phyloP scores from a whole-genome alignment of 1,140 invertebrate genomes.

The Leptestheria dahalacensis region DNA sequence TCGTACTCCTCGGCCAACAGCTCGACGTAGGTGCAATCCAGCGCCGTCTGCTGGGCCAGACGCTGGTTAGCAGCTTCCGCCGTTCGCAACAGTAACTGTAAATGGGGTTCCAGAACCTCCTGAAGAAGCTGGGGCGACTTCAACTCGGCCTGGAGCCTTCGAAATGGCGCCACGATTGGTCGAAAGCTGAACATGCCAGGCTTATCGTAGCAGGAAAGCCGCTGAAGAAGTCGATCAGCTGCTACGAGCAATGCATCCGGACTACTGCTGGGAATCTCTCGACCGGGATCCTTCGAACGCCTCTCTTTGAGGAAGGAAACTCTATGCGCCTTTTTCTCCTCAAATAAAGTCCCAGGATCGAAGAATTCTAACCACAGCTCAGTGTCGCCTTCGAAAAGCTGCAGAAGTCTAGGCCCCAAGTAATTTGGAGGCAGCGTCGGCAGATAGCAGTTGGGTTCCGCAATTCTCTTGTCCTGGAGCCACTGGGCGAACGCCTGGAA shows the following conservation, averaged over 20 bases:
- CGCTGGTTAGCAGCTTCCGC: conserved; percentile 24
- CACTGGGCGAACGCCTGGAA: conserved; percentile 26
- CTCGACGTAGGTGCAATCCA: conserved; percentile 50
- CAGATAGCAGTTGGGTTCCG: conserved; percentile 29
- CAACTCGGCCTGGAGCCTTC: not conserved
- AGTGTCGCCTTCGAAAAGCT: conserved; percentile 3
- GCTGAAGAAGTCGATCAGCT: not conserved
- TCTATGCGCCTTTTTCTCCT: conserved; percentile 15
- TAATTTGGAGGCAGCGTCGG: conserved; percentile 29
- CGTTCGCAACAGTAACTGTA: conserved; percentile 19
- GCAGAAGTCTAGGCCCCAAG: conserved; percentile 11
- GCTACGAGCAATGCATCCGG: not conserved
- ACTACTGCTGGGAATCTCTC: not conserved
- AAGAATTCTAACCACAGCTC: conserved; percentile 8
- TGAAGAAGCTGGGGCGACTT: not conserved
- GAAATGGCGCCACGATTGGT: not conserved
- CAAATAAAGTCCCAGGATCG: conserved; percentile 9
- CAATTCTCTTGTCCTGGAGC: conserved; percentile 30
- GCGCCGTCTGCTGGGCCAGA: conserved; percentile 43
- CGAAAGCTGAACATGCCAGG: no score
- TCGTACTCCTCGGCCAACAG: conserved; percentile 46
- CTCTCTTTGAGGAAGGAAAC: not conserved
- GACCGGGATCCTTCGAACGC: no score
- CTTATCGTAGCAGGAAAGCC: not conserved
- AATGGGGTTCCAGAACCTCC: not conserved